Percentiles rank a stretch among this genome's conserved stretches.
phyloP scores from a whole-genome alignment of 2,797 vertebrate genomes.

The Potorous gilbertii region DNA sequence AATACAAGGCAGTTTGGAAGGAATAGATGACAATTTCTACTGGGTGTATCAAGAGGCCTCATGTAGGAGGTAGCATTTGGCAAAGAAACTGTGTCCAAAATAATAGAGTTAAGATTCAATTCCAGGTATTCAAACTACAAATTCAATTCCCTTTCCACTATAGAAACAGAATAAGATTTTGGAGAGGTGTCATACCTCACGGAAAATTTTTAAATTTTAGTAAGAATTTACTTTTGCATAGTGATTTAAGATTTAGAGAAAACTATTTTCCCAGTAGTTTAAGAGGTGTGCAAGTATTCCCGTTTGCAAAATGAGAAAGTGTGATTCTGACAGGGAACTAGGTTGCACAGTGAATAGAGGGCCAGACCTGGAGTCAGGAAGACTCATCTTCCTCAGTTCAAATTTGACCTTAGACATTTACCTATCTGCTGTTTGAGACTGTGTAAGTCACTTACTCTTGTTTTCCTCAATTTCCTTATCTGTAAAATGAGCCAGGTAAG shows the following conservation, averaged over 20 bases:
- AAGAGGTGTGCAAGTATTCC: neutral
- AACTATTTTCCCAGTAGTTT: neutral
- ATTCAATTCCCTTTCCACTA: neutral
- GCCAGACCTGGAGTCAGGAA: neutral
- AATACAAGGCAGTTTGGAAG: neutral
- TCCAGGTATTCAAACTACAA: neutral
- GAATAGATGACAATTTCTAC: neutral
- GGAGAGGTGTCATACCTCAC: neutral
- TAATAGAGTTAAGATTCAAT: neutral
- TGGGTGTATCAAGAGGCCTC: neutral
- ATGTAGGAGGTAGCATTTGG: neutral
- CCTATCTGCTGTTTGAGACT: neutral
- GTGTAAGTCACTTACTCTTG: neutral
- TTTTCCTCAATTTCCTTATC: neutral
- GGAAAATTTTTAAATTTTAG: neutral
- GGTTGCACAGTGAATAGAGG: neutral
- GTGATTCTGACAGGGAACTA: neutral
- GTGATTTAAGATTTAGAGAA: neutral
- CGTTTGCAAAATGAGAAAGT: neutral
- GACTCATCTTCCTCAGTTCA: neutral
- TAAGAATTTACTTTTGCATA: neutral
- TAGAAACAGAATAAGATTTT: neutral
- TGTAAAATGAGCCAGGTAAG: neutral
- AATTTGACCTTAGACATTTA: neutral
- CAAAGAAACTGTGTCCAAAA: neutral